These are phyloP conservation scores for Diplodus sargus DNA, from an alignment of 2,797 vertebrate genomes.

Conservation along the genomic window DNA sequence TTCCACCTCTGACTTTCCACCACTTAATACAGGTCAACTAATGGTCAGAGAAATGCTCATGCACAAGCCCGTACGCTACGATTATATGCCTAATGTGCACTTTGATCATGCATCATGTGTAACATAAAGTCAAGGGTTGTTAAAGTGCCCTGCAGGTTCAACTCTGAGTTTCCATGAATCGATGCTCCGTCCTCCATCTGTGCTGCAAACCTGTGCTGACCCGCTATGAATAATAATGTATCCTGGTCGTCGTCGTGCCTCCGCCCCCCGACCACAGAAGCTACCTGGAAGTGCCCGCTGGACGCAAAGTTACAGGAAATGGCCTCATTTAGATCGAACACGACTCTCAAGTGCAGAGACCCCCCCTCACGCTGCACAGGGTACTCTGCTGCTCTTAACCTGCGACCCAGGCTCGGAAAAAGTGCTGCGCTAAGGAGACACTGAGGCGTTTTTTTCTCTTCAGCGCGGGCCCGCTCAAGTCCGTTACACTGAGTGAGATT, in stretches of 20 bases:
- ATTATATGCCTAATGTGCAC: slow-evolving; percentile 36
- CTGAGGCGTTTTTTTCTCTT: slow-evolving; percentile 49
- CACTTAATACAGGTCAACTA: too few species aligned
- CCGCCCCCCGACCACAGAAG: slow-evolving; percentile 79
- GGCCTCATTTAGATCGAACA: slow-evolving; percentile 71
- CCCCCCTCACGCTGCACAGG: slow-evolving; percentile 38
- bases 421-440: slow-evolving; percentile 76
- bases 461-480: slow-evolving; percentile 21
- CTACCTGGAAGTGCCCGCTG: slow-evolving; percentile 79
- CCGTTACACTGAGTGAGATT: slow-evolving; percentile 45
- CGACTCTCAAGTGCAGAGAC: slow-evolving; percentile 69
- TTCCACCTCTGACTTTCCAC: too few species aligned
- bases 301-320: slow-evolving; percentile 81
- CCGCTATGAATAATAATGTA: slow-evolving; percentile 88
- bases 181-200: slow-evolving; percentile 77
- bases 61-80: not conserved
- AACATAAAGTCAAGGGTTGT: not conserved
- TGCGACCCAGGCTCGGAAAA: slow-evolving; percentile 77
- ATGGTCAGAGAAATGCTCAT: too few species aligned
- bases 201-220: slow-evolving; percentile 77
- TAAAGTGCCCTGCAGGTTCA: slow-evolving; percentile 20
- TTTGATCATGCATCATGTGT: not conserved
- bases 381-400: slow-evolving; percentile 82
- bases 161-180: slow-evolving; percentile 75
- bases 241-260: slow-evolving; percentile 64